Base-by-base conservation (phyloP, 1,140 invertebrate species). In the Heliconius eleuchia region DNA sequence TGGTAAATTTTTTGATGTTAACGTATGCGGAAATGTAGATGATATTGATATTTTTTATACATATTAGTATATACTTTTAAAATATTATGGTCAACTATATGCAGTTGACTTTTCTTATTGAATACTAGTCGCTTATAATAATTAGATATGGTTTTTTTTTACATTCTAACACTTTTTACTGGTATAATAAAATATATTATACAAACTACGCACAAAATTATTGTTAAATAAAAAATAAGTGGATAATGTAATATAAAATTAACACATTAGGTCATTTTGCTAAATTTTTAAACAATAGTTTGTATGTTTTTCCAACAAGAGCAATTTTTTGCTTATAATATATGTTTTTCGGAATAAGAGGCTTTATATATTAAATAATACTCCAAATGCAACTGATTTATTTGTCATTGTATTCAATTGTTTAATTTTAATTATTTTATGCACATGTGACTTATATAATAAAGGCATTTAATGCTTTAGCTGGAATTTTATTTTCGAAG, bases 61-160 rank as follows among this genome's bases (percentile, higher is more conserved):
- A 23, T 57, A 19, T 11, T 57, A n/a, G 19, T 8, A 39, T 70
- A 73, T 30, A 78, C 57, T 19, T 79, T 37, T 37, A 37, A 37
- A 37, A 74, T 46, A 66, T 74, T 60, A 16, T 52, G 46, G 42
- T 79, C 42, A 79, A 79, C 78, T 82, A 81, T 84, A 78, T 83
- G 73, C 82, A 84, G 81, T 82, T 82, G 74, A 84, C 82, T 87
- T 82, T 84, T 88, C 13, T 80, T 89, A 87, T 86, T 87, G 80
- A 88, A 88, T 88, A 87, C 89, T 91, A 91, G 89, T 91, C 89
- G 85, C 86, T 89, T 71, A 74, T 78, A 50, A 78, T 81, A 81
- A 81, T 77, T 77, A 80, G 73, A 11, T 73, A 50, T 73, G 30
- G 27, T 73, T 42, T 52, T 42, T 23, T 73, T 73, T 76, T 39